These are phyloP conservation scores for Dinoponera quadriceps DNA, from an alignment of 1,140 invertebrate species.

Conservation along the genomic window DNA sequence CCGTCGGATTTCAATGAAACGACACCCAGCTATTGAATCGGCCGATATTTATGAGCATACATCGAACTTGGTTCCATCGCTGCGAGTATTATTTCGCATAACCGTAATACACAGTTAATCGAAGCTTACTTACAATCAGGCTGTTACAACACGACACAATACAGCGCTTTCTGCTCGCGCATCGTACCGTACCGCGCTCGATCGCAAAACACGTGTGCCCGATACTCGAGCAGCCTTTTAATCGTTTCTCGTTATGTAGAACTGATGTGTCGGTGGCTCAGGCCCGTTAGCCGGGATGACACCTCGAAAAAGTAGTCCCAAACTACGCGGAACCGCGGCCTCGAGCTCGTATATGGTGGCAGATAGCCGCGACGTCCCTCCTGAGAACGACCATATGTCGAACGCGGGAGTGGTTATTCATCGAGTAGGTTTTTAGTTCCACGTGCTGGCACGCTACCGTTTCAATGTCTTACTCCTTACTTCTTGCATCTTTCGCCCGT, in stretches of 20 bases:
- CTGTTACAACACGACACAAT: slow-evolving; percentile 49
- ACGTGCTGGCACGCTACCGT: slow-evolving; percentile 57
- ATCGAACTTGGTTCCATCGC: no score
- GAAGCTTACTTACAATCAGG: slow-evolving; percentile 52
- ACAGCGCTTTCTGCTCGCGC: slow-evolving; percentile 29
- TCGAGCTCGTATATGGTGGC: slow-evolving; percentile 29
- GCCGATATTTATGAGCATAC: no score
- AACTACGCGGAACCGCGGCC: slow-evolving; percentile 77
- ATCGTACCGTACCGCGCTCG: slow-evolving; percentile 54
- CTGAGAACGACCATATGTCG: slow-evolving; percentile 74
- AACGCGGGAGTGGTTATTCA: slow-evolving; percentile 61
- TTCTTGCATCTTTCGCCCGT: slow-evolving; percentile 1
- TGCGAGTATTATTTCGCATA: no score
- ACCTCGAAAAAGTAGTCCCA: slow-evolving; percentile 79
- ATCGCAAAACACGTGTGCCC: slow-evolving; percentile 79
- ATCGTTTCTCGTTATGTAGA: slow-evolving; percentile 67
- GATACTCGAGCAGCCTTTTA: slow-evolving; percentile 78
- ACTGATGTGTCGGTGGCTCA: slow-evolving; percentile 60
- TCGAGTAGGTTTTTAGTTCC: slow-evolving; percentile 61
- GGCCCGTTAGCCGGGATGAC: slow-evolving; percentile 68
- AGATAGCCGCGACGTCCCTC: slow-evolving; percentile 25
- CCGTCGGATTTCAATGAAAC: no score
- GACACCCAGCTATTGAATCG: no score
- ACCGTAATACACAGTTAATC: not conserved
- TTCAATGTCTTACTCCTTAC: slow-evolving; percentile 51